Evolutionary conservation across 1,140 invertebrate genomes (phyloP).

Genomic region (Popillia japonica): DNA sequence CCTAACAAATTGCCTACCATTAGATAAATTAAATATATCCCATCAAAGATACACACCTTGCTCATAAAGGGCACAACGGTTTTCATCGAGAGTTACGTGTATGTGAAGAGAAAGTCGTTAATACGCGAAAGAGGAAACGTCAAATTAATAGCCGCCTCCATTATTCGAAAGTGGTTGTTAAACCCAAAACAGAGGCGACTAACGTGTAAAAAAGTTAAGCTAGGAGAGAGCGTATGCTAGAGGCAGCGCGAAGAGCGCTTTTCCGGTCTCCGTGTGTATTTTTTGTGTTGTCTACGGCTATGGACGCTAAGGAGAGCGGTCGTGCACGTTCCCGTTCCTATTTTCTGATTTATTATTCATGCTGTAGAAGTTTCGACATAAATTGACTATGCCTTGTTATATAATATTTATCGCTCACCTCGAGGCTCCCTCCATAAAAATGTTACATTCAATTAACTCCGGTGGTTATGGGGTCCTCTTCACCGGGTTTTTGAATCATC

Average conservation of each 20-base stretch:
- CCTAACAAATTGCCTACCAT: too few species aligned
- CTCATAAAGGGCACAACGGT: too few species aligned
- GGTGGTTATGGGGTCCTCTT: too few species aligned
- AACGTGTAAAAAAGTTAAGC: slow-evolving; percentile 15
- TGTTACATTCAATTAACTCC: slow-evolving; percentile 25
- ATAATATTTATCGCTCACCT: slow-evolving; percentile 19
- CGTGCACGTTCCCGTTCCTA: slow-evolving; percentile 8
- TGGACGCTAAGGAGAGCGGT: neutral
- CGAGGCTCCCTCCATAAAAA: slow-evolving; percentile 7
- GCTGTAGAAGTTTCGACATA: slow-evolving; percentile 33
- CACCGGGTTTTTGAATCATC: too few species aligned
- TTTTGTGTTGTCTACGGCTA: slow-evolving; percentile 25
- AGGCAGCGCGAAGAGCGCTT: slow-evolving; percentile 34
- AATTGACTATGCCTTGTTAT: slow-evolving; percentile 39
- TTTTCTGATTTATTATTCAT: slow-evolving; percentile 44
- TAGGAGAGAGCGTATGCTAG: neutral
- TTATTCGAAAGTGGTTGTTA: slow-evolving; percentile 54
- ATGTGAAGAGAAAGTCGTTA: neutral
- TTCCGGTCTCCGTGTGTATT: slow-evolving; percentile 36
- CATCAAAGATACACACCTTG: too few species aligned
- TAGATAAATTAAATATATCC: too few species aligned
- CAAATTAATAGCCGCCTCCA: slow-evolving; percentile 56
- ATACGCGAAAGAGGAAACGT: slow-evolving; percentile 43
- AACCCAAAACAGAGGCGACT: slow-evolving; percentile 46
- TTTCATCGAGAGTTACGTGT: neutral